phyloP scores from a whole-genome alignment of 30 jellyfish, hydroid and myxozoan species.

The Cassiopea xamachana region DNA sequence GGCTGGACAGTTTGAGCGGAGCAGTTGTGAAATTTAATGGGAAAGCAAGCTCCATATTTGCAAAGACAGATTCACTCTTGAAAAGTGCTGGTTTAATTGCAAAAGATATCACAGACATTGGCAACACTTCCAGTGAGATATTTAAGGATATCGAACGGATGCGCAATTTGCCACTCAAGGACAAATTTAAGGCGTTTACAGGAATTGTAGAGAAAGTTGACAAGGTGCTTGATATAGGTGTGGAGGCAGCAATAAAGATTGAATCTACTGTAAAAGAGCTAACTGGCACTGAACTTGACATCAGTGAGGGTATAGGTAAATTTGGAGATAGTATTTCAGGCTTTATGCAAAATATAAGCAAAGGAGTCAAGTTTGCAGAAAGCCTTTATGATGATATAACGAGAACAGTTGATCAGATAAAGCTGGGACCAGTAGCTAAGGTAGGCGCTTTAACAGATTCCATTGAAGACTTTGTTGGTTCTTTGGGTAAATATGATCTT shows the following conservation, averaged over 20 bases:
- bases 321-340: constrained; percentile 82
- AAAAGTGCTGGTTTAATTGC: constrained; percentile 76
- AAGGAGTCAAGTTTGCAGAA: constrained; percentile 68
- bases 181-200: constrained; percentile 65
- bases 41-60: constrained; percentile 30
- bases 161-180: constrained; percentile 70
- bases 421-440: constrained; percentile 88
- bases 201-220: constrained; percentile 45
- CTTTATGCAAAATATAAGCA: constrained; percentile 72
- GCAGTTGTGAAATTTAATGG: constrained; percentile 45
- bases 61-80: constrained; percentile 77
- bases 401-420: constrained; percentile 60
- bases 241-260: constrained; percentile 14
- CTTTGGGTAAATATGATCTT: constrained; percentile 73
- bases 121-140: constrained; percentile 48
- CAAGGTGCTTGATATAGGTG: constrained; percentile 33
- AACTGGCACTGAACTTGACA: constrained; percentile 56
- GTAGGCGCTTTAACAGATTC: constrained; percentile 91
- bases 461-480: constrained; percentile 69
- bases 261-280: constrained; percentile 37
- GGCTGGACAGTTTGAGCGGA: constrained; percentile 67
- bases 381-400: constrained; percentile 66
- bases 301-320: constrained; percentile 72
- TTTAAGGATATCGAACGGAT: constrained; percentile 59
- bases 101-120: constrained; percentile 43